Evolutionary conservation across 2,113 vertebrate genomes (phyloP).

Genomic region (Amblyornis subalaris): DNA sequence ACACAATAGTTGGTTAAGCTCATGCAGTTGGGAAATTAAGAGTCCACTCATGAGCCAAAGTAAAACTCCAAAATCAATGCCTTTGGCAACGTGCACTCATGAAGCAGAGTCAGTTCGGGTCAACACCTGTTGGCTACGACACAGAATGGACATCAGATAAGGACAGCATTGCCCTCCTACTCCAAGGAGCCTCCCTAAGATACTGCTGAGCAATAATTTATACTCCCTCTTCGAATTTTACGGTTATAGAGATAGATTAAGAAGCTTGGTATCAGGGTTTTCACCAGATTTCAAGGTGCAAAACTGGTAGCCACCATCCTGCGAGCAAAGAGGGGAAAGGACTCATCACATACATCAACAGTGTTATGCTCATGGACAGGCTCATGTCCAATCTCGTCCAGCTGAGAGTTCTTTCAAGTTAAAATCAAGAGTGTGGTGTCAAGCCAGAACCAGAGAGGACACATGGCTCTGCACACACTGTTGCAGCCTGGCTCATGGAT

Average conservation of each 20-base stretch:
- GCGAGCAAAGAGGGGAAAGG: neutral
- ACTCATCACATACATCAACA: fast-evolving
- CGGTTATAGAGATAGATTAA: neutral
- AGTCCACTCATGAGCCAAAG: conserved; percentile 1
- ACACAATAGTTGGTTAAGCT: neutral
- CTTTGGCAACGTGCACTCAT: conserved; percentile 36
- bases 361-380: neutral
- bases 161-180: neutral
- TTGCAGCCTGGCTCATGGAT: neutral
- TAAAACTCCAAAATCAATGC: conserved; percentile 50
- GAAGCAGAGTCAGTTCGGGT: conserved; percentile 30
- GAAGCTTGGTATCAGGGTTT: neutral
- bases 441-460: neutral
- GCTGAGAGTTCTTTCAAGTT: neutral
- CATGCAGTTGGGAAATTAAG: conserved; percentile 49
- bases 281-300: neutral
- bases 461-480: neutral
- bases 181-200: neutral
- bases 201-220: neutral
- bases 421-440: neutral
- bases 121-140: conserved; percentile 26
- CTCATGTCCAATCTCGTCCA: neutral
- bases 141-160: neutral
- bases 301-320: neutral
- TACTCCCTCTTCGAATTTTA: neutral